Conservation (phyloP, 1,140 invertebrate species). For the Eriocheir sinensis region DNA sequence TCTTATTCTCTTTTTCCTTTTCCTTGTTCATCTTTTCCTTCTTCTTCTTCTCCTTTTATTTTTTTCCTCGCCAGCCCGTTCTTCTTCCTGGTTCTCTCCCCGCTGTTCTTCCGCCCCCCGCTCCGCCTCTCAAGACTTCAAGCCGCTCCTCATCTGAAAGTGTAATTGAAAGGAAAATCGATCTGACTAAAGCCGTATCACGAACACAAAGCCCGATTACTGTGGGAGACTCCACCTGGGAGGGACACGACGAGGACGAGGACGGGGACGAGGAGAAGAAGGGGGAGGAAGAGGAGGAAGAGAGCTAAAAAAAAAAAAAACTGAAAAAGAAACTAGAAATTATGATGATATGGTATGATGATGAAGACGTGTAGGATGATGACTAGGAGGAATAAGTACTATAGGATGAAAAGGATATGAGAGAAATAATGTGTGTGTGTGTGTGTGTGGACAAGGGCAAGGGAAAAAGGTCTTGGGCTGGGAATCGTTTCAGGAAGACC, state of each 20-base stretch:
- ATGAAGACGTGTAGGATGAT: neutral
- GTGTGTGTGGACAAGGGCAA: neutral
- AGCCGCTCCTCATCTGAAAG: constrained; percentile 61
- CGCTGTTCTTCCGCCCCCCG: neutral
- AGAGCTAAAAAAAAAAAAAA: neutral
- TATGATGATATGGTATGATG: neutral
- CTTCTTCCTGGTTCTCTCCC: neutral
- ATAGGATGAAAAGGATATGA: neutral
- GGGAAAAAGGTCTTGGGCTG: no score
- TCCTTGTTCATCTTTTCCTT: neutral
- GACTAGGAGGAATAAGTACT: neutral
- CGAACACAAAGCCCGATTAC: constrained; percentile 70
- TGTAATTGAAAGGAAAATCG: constrained; percentile 76
- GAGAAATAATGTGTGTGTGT: neutral
- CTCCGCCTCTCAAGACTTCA: neutral
- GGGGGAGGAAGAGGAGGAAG: neutral
- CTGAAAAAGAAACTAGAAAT: neutral
- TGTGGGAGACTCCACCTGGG: neutral
- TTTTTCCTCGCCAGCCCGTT: no score
- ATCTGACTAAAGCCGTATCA: constrained; percentile 73
- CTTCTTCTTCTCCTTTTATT: neutral
- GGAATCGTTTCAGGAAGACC: no score
- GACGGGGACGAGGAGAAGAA: neutral
- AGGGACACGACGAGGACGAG: neutral
- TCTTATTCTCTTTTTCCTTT: neutral